These are phyloP conservation scores for Rallus crepitans DNA, from an alignment of 2,797 vertebrate species.

Conservation along the genomic window DNA sequence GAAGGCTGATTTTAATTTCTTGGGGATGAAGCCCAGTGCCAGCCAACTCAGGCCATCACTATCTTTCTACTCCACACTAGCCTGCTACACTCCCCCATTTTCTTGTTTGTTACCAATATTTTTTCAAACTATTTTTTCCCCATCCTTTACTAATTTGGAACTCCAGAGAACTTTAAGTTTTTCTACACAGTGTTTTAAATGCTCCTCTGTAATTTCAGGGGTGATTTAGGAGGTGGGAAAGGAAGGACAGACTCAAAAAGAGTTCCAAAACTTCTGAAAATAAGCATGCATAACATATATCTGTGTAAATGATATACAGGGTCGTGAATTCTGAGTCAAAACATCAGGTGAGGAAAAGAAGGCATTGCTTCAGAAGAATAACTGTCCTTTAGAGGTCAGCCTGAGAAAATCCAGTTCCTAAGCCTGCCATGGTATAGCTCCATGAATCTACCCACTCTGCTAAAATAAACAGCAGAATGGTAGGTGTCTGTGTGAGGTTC, in stretches of 20 bases:
- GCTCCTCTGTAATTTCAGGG: not conserved
- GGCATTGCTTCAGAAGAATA: not conserved
- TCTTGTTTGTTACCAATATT: not conserved
- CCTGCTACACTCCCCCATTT: not conserved
- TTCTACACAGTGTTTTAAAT: not conserved
- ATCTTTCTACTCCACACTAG: not conserved
- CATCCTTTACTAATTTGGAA: not conserved
- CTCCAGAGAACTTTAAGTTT: not conserved
- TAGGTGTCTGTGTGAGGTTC: not conserved
- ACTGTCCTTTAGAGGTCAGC: not conserved
- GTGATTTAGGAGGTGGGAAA: too few relatives aligned
- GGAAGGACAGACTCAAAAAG: not conserved
- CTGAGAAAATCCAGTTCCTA: not conserved
- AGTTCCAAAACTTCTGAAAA: not conserved
- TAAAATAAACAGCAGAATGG: not conserved
- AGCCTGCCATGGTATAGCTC: not conserved
- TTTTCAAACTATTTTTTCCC: not conserved
- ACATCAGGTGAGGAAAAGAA: not conserved
- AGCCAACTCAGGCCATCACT: not conserved
- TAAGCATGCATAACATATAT: not conserved
- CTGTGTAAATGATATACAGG: not conserved
- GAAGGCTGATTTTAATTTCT: not conserved
- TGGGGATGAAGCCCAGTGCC: not conserved
- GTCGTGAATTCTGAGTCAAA: not conserved
- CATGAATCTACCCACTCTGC: not conserved